Evolutionary conservation across 2,888 invertebrate species (phyloP).

Genomic region (Microlaimidae sp.): DNA sequence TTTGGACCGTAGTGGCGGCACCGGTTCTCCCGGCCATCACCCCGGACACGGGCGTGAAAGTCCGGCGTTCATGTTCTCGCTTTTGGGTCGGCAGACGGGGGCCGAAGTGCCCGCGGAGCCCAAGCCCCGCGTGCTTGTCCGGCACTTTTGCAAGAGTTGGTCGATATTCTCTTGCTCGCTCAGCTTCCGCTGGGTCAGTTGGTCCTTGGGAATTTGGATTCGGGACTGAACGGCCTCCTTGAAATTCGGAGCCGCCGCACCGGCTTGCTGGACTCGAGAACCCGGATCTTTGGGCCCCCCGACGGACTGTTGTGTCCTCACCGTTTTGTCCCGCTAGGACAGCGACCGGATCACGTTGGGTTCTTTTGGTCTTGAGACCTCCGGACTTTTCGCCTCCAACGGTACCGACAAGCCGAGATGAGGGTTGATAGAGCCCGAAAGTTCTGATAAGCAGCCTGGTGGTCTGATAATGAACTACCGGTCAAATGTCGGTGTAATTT

Average conservation of each 20-base stretch:
- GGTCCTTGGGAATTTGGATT: conserved; percentile 15
- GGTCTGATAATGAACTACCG: conserved; percentile 37
- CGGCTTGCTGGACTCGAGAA: too few species aligned
- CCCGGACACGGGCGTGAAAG: background rate
- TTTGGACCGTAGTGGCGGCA: background rate
- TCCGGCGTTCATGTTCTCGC: conserved; percentile 6
- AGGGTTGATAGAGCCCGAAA: too few species aligned
- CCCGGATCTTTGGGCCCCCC: background rate
- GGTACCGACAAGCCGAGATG: background rate
- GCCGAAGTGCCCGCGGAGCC: background rate
- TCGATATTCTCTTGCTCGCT: conserved; percentile 24
- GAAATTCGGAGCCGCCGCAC: background rate
- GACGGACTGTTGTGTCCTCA: background rate
- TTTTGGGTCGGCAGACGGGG: conserved; percentile 6
- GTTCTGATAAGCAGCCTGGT: background rate
- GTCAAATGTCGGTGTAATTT: conserved; percentile 44
- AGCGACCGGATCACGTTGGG: background rate
- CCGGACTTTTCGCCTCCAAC: background rate
- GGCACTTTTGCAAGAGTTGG: conserved; percentile 23
- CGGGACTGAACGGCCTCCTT: background rate
- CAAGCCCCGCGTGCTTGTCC: conserved; percentile 22
- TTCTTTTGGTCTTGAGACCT: background rate
- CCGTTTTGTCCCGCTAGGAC: background rate
- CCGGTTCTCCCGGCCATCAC: background rate
- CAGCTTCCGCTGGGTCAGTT: conserved; percentile 17